These are phyloP conservation scores for Eurystomus gularis DNA, from an alignment of 2,113 vertebrate species.

Conservation along the genomic window DNA sequence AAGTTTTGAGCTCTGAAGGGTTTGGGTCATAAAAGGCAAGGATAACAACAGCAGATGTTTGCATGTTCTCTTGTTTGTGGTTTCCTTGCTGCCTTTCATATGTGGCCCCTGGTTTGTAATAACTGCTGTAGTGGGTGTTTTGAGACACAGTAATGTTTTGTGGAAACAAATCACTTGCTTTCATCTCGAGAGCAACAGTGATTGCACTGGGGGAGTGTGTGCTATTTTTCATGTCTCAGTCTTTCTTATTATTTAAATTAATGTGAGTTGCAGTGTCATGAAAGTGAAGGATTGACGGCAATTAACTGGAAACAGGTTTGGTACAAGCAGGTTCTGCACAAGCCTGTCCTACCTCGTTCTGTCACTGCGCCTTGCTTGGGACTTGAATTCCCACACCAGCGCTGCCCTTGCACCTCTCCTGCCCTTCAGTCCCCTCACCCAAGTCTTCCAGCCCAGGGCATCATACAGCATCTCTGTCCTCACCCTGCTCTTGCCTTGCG, in stretches of 20 bases:
- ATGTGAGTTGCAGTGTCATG: constrained; percentile 56
- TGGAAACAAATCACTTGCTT: constrained; percentile 66
- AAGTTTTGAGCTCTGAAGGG: constrained; percentile 3
- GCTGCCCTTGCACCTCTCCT: neutral
- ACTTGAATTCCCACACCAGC: neutral
- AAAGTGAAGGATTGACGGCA: constrained; percentile 53
- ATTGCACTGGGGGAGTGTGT: constrained; percentile 39
- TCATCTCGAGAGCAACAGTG: constrained; percentile 57
- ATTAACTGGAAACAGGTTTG: constrained; percentile 4
- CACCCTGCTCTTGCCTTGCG: neutral
- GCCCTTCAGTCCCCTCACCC: neutral
- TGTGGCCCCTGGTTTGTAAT: neutral
- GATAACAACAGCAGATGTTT: constrained; percentile 29
- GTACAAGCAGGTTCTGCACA: neutral
- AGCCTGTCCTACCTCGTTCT: neutral
- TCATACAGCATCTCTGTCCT: neutral
- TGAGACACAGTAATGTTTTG: neutral
- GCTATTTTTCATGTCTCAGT: constrained; percentile 61
- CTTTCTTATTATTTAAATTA: constrained; percentile 68
- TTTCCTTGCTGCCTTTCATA: neutral
- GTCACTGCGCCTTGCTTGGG: neutral
- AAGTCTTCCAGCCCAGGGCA: neutral
- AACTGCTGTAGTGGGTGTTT: constrained; percentile 20
- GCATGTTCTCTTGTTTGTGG: neutral
- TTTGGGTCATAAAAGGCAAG: constrained; percentile 23